Conservation (phyloP, 2,888 invertebrate genomes). For the Phymatocera aterrima region DNA sequence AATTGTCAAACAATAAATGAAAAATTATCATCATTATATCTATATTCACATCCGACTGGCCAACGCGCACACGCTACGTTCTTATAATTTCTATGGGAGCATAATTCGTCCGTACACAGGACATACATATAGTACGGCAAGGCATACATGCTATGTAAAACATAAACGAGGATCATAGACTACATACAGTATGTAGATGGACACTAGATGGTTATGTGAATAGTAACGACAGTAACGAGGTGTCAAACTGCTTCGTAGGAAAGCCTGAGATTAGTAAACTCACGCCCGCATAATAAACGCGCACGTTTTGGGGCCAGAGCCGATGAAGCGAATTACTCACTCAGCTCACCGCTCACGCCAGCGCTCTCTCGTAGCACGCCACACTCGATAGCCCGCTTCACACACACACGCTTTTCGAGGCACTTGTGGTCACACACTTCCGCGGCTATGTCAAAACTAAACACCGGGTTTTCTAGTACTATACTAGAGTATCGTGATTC, state of each 20-base stretch:
- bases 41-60: too few species aligned
- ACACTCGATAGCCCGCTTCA: conserved; percentile 25
- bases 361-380: conserved; percentile 31
- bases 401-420: conserved; percentile 28
- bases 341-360: conserved; percentile 38
- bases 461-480: conserved; percentile 4
- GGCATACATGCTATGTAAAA: too few species aligned
- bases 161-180: not conserved
- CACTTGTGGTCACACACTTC: conserved; percentile 46
- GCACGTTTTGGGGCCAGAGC: conserved; percentile 23
- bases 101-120: not conserved
- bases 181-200: not conserved
- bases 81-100: not conserved
- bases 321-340: conserved; percentile 43
- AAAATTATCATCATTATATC: conserved; percentile 13
- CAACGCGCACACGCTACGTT: conserved; percentile 10
- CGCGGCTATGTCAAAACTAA: conserved; percentile 25
- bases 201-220: conserved; percentile 27
- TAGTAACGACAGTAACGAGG: conserved; percentile 55
- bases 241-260: conserved; percentile 54
- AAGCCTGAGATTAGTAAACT: conserved; percentile 57
- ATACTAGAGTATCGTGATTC: too few species aligned
- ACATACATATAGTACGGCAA: not conserved
- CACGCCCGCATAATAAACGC: conserved; percentile 45
- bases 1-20: not conserved